Evolutionary conservation across 2,113 vertebrate species (phyloP), one percentile per base, ranked within the genome.

Genomic region (Amblyornis subalaris): DNA sequence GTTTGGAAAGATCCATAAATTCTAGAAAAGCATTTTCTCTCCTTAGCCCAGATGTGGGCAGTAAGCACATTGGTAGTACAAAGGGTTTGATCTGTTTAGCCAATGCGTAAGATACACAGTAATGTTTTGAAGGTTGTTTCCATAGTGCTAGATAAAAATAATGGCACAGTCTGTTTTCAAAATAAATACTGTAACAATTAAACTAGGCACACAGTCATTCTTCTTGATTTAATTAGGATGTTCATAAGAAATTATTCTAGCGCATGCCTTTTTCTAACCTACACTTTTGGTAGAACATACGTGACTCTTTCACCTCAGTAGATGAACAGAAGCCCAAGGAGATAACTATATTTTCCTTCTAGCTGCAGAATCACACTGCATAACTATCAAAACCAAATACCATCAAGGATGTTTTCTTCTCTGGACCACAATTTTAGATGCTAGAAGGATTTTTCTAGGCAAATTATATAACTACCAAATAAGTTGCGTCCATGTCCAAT

Each of bases 141-240:
- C 75, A 74, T 58, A 90, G 79, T n/a, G 55, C 51, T 57, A 83
- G 57, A 87, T 53, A 79, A 90, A 96, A 95, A 91, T 70, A 91
- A 70, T 48, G 66, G 54, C 82, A 79, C 35, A 58, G 74, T 17
- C 9, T 82, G 29, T 82, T 95, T 95, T 79, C 77, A 84, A 91
- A 93, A 91, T 72, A 87, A 93, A 85, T 94, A 76, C 45, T 85
- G 54, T 47, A 85, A 60, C 85, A 88, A 94, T 72, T 72, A 91
- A 76, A 91, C 54, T 29, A 51, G 47, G 67, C 50, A 93, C 36
- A 80, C 38, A 53, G 62, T 69, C 54, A 83, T 85, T 89, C 75
- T 80, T 90, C 54, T 74, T 91, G 71, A 95, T 88, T 86, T 55
- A 93, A 93, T 95, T 79, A 70, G 44, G 62, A 87, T 54, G 42